These are phyloP conservation scores for Leucophenga maculata DNA, from an alignment of 2,888 invertebrate species.

Conservation along the genomic window DNA sequence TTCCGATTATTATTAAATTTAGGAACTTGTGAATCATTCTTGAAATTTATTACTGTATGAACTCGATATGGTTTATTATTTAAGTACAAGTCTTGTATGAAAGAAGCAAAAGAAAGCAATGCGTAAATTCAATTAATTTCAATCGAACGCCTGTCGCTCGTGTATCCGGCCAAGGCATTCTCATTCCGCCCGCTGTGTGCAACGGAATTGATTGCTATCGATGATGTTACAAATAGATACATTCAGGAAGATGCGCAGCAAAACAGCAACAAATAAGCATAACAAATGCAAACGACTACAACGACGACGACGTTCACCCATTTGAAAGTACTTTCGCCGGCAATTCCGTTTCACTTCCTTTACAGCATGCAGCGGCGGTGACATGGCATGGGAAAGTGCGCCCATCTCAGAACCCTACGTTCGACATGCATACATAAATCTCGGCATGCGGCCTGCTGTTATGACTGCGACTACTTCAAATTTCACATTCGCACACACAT, in stretches of 20 bases:
- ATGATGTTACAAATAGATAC: constrained; percentile 52
- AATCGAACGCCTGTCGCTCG: constrained; percentile 71
- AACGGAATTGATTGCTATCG: constrained; percentile 52
- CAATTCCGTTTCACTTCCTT: constrained; percentile 8
- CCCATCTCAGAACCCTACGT: constrained; percentile 40
- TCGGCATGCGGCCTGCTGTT: constrained; percentile 36
- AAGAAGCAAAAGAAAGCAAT: constrained; percentile 20
- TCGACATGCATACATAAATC: constrained; percentile 47
- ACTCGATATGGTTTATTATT: too few species aligned
- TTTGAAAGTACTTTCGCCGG: constrained; percentile 21
- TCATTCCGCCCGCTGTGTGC: constrained; percentile 4
- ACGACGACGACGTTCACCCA: constrained; percentile 24
- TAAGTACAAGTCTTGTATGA: constrained; percentile 22
- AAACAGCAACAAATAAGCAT: constrained; percentile 24
- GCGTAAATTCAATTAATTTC: constrained; percentile 71
- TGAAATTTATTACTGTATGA: too few species aligned
- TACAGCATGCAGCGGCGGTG: neutral
- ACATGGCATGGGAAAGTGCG: too few species aligned
- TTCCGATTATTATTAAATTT: too few species aligned
- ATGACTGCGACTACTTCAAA: constrained; percentile 41
- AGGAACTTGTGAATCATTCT: too few species aligned
- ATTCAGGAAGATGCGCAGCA: constrained; percentile 31
- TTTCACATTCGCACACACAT: constrained; percentile 35
- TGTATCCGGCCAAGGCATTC: constrained; percentile 48
- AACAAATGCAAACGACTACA: constrained; percentile 27